Evolutionary conservation across 2,888 invertebrate species (phyloP), one percentile per base, ranked within the genome.

Genomic region (Anorthoa munda): DNA sequence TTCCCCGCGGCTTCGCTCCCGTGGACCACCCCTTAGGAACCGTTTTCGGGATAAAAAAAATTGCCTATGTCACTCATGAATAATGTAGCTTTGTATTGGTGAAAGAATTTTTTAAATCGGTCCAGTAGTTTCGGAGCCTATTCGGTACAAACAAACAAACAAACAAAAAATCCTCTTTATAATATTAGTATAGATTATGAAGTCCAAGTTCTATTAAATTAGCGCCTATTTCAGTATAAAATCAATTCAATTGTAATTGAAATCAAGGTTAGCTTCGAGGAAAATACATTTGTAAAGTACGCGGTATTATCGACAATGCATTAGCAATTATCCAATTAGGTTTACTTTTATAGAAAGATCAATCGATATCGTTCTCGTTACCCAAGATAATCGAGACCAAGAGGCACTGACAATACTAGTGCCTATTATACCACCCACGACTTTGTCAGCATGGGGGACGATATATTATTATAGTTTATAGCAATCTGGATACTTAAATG

Each of bases 351-450:
- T 51, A 82, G 79, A 78, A 79, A 82, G 45, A 69, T 69, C 66
- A 69, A 78, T 79, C 73, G 79, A 82, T 79, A 78, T 39, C 4
- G 45, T 48, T 65, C 64, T 82, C 55, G 67, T 63, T 68, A 55
- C 21, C 21, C 50, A 45, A 46, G 63, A 82, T 79, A 67, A 81
- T 82, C 64, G 82, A 65, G 69, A 53, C 69, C 21, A 58, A 46
- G 72, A 67, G 73, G 45, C 45, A 60, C 53, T 73, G 73, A 70
- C 79, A 70, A 60, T 66, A 53, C 23, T 58, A 21, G 31, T 18
- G 56, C 50, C 63, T 51, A 78, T 78, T 81, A 66, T 66, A 82
- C 83, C 80, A 58, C 83, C 81, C 81, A 81, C 83, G 64, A 56
- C 55, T 53, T 56, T 65, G 73, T 66, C 83, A 69, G 53, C 59